These are phyloP conservation scores for Agrochola circellaris DNA, from an alignment of 2,888 invertebrate species.

Conservation along the genomic window DNA sequence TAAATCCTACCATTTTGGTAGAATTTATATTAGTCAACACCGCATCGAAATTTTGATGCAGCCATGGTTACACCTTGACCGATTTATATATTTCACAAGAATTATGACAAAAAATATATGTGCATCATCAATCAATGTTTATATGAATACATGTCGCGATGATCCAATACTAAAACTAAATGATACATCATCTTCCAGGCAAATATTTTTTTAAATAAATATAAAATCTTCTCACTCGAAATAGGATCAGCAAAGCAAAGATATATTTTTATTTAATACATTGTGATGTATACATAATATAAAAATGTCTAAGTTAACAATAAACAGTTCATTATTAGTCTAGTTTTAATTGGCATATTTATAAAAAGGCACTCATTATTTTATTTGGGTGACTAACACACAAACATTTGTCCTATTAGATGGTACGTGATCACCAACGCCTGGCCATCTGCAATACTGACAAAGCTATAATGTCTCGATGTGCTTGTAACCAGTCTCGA, in stretches of 20 bases:
- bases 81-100: constrained; percentile 32
- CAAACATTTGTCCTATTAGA: not conserved
- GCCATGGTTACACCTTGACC: constrained; percentile 39
- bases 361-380: not conserved
- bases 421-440: not conserved
- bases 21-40: constrained; percentile 20
- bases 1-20: constrained; percentile 51
- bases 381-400: not conserved
- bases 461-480: no score
- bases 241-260: not conserved
- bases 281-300: constrained; percentile 1
- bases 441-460: no score
- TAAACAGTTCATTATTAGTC: not conserved
- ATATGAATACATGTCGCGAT: not conserved
- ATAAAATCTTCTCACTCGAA: not conserved
- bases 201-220: not conserved
- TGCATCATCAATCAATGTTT: constrained; percentile 8
- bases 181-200: not conserved
- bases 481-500: no score
- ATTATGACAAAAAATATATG: not conserved
- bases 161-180: constrained; percentile 11
- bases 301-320: not conserved
- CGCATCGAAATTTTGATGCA: constrained; percentile 3
- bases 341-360: not conserved
- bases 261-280: not conserved